Evolutionary conservation across 2,113 vertebrate species (phyloP).

Genomic region (Odocoileus virginianus): DNA sequence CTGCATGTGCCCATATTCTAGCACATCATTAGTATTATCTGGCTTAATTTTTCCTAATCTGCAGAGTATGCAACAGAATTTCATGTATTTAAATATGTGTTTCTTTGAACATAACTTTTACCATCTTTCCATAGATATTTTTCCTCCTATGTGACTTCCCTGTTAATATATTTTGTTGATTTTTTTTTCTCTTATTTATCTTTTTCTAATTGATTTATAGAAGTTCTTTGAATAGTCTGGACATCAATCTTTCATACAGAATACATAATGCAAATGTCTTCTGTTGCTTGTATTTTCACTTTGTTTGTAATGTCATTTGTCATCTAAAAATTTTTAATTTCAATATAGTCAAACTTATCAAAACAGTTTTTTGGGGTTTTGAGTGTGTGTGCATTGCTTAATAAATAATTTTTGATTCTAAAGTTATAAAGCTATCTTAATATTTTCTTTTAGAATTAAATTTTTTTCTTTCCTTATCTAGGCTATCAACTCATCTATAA

Average conservation of each 20-base stretch:
- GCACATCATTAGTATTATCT: not conserved
- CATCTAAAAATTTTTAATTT: not conserved
- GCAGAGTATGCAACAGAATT: not conserved
- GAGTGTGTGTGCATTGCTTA: not conserved
- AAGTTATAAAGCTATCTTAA: not conserved
- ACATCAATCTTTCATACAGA: not conserved
- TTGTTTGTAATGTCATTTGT: not conserved
- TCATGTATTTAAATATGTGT: not conserved
- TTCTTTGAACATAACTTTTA: not conserved
- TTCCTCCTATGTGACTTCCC: not conserved
- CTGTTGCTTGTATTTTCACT: constrained; percentile 4
- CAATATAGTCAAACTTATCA: not conserved
- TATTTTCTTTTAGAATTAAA: not conserved
- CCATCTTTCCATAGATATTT: not conserved
- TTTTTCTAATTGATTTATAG: constrained; percentile 6
- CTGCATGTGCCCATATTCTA: not conserved
- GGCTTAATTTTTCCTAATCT: not conserved
- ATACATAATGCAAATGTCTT: not conserved
- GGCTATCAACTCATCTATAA: not conserved
- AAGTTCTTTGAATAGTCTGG: not conserved
- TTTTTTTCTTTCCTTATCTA: not conserved
- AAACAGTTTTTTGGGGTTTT: not conserved
- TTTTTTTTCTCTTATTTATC: not conserved
- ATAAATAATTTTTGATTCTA: not conserved
- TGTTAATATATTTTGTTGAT: not conserved